A percentile compares a stretch with the other conserved stretches of the same genome.
Evolutionary conservation across 2,113 vertebrate species (phyloP).

Genomic region (Marmota monax): DNA sequence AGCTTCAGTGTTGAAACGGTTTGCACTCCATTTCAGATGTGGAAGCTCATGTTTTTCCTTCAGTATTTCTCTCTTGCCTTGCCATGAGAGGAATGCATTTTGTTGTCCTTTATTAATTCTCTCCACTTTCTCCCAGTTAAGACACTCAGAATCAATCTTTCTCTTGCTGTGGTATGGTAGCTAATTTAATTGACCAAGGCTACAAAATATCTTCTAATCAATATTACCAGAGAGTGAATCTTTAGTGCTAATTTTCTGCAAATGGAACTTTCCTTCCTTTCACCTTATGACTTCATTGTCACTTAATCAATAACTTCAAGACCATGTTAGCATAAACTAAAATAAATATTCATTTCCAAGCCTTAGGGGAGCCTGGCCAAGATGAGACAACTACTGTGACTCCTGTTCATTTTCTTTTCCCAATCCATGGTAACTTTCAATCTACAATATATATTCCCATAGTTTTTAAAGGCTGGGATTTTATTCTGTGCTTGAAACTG

Average conservation of each 20-base stretch:
- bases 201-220: not conserved
- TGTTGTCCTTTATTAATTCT: not conserved
- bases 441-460: not conserved
- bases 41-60: not conserved
- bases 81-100: not conserved
- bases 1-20: not conserved
- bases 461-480: not conserved
- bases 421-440: not conserved
- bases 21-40: not conserved
- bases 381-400: not conserved
- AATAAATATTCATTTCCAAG: not conserved
- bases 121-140: not conserved
- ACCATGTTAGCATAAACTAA: not conserved
- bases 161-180: not conserved
- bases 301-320: not conserved
- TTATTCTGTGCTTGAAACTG: not conserved
- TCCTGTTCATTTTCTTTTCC: not conserved
- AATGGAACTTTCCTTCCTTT: not conserved
- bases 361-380: not conserved
- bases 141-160: not conserved
- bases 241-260: not conserved
- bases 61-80: not conserved
- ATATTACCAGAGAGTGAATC: not conserved
- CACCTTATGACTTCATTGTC: not conserved
- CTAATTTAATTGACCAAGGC: not conserved